Conservation (phyloP, 2,888 invertebrate genomes). For the Galerucella pusilla region DNA sequence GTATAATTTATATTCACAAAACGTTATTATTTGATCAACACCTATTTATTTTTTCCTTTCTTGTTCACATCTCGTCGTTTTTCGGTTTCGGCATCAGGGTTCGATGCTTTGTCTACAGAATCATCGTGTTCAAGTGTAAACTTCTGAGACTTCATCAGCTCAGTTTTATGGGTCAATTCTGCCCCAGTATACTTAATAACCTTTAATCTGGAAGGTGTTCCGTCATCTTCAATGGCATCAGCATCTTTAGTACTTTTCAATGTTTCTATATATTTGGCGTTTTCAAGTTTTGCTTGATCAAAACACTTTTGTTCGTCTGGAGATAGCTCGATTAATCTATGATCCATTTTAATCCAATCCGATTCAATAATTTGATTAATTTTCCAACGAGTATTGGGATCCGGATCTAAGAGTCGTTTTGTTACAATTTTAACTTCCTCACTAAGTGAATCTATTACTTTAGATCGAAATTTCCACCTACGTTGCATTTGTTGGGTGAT, state of each 20-base stretch:
- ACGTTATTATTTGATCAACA: not conserved
- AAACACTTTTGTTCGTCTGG: constrained; percentile 68
- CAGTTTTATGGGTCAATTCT: not conserved
- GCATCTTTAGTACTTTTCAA: not conserved
- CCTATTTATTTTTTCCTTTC: not conserved
- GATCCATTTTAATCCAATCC: constrained; percentile 76
- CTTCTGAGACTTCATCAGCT: not conserved
- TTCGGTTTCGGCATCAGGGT: not conserved
- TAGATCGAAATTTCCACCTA: constrained; percentile 77
- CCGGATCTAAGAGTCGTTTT: constrained; percentile 75
- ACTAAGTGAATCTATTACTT: constrained; percentile 70
- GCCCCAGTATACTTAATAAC: not conserved
- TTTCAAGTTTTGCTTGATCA: constrained; percentile 67
- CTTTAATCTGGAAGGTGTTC: not conserved
- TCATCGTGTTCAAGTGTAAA: not conserved
- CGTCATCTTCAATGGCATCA: no score
- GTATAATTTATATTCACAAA: not conserved
- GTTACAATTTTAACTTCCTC: constrained; percentile 74
- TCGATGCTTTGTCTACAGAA: not conserved
- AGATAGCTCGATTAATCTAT: constrained; percentile 68
- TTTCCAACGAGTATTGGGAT: constrained; percentile 70
- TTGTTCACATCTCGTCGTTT: not conserved
- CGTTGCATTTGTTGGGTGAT: constrained; percentile 75
- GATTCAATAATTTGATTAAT: constrained; percentile 68
- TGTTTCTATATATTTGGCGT: constrained; percentile 16